A percentile compares a stretch with the other conserved stretches of the same genome.
These are phyloP conservation scores for Coecobrya sp. DNA, from an alignment of 2,888 invertebrate genomes.

Conservation along the genomic window DNA sequence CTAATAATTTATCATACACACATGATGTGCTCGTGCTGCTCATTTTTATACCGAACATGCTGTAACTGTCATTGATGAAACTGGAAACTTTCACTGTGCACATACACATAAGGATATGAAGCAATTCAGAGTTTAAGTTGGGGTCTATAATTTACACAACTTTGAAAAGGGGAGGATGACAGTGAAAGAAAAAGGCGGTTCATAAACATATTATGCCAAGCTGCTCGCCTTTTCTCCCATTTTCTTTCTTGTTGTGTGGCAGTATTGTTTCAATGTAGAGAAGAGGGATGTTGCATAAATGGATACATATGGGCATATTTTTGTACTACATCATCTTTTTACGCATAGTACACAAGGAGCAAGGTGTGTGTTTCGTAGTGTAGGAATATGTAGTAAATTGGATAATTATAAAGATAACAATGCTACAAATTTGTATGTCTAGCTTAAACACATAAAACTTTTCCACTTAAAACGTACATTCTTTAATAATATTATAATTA, in stretches of 20 bases:
- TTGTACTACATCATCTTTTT: constrained; percentile 29
- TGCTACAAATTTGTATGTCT: not conserved
- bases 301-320: constrained; percentile 11
- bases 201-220: constrained; percentile 29
- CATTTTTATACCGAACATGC: not conserved
- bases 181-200: constrained; percentile 42
- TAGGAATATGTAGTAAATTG: constrained; percentile 32
- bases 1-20: not conserved
- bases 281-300: constrained; percentile 1
- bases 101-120: not conserved
- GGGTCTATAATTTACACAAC: constrained; percentile 25
- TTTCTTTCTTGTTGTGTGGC: not conserved
- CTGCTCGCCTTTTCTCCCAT: constrained; percentile 22
- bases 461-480: constrained; percentile 18
- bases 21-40: not conserved
- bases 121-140: not conserved
- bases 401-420: constrained; percentile 12
- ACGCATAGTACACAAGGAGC: constrained; percentile 39
- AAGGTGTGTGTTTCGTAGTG: constrained; percentile 58
- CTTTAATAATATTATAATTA: not conserved
- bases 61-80: constrained; percentile 7
- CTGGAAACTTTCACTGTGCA: not conserved
- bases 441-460: constrained; percentile 47
- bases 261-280: not conserved
- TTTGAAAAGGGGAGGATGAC: constrained; percentile 36